Base-by-base conservation (phyloP, 2,888 invertebrate species). In the Allygus modestus region DNA sequence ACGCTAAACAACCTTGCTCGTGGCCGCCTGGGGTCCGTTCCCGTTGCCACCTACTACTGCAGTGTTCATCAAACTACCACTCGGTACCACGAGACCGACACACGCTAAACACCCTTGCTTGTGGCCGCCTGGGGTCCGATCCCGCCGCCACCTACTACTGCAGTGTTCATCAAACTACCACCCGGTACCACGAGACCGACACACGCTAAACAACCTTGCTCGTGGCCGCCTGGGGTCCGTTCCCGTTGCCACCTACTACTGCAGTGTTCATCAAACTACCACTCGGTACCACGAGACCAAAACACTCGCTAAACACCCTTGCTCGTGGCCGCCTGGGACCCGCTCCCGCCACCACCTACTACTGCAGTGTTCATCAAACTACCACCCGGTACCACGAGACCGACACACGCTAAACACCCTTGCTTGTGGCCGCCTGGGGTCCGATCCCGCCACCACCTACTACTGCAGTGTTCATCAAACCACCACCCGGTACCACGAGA, bases 1-100 rank as follows among this genome's bases (percentile, higher is more conserved):
- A 71, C 71, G 71, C 41, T 71, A 71, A 71, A 71, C 71, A 71
- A n/a, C 41, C 71, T 71, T 31, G 31, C 71, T 71, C 41, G 37
- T 71, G 71, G 71, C 20, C 71, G 37, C 71, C 41, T 12, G 5
- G 71, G 23, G 69, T 31, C n/a, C 69, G 26, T 31, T 7, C n/a
- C 33, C 33, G 33, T 17, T 31, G 26, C 41, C 9, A 11, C 41
- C 5, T 23, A n/a, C 65, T 58, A 12, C 20, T 58, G 12, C 58
- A 12, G 58, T 23, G 26, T 23, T 23, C 58, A 58, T 58, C 58
- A 9, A 4, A 15, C 58, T 23, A 26, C 58, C 58, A 58, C 58
- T 23, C 26, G 26, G 23, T 23, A 58, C 51, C 51, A 23, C 58
- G 58, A 9, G 23, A 12, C 58, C 17, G 26, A 12, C 58, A 58